phyloP scores from a whole-genome alignment of 2,113 vertebrate species.

The Boleophthalmus pectinirostris region DNA sequence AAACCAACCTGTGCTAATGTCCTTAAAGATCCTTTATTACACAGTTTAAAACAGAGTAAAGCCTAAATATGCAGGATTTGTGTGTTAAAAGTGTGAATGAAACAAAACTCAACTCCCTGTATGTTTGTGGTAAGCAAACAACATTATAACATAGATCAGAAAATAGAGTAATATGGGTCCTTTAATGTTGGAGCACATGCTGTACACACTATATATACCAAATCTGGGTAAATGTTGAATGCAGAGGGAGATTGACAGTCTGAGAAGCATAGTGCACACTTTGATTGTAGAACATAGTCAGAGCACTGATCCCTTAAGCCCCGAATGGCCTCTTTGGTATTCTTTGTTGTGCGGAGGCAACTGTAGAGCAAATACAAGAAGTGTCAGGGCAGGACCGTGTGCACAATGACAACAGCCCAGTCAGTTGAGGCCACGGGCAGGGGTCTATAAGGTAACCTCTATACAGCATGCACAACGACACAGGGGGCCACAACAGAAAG shows the following conservation, averaged over 20 bases:
- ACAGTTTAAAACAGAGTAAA: no score
- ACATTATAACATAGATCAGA: no score
- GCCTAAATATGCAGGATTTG: no score
- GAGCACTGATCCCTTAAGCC: constrained; percentile 7
- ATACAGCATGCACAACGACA: neutral
- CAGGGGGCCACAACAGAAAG: neutral
- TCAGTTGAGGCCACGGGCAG: neutral
- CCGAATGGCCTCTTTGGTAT: constrained; percentile 4
- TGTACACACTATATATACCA: neutral
- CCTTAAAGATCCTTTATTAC: no score
- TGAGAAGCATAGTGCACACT: neutral
- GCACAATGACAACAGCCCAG: neutral
- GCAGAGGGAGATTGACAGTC: neutral
- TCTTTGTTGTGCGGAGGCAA: neutral
- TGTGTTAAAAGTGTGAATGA: no score
- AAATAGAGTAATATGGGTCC: no score
- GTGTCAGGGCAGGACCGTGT: neutral
- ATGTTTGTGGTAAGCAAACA: no score
- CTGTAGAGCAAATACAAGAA: neutral
- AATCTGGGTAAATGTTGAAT: neutral
- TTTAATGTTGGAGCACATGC: no score
- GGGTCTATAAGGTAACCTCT: neutral
- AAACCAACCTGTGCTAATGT: no score
- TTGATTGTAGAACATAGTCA: constrained; percentile 1
- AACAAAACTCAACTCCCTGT: no score